These are phyloP conservation scores for Allygus modestus DNA, from an alignment of 2,888 invertebrate genomes.

Conservation along the genomic window DNA sequence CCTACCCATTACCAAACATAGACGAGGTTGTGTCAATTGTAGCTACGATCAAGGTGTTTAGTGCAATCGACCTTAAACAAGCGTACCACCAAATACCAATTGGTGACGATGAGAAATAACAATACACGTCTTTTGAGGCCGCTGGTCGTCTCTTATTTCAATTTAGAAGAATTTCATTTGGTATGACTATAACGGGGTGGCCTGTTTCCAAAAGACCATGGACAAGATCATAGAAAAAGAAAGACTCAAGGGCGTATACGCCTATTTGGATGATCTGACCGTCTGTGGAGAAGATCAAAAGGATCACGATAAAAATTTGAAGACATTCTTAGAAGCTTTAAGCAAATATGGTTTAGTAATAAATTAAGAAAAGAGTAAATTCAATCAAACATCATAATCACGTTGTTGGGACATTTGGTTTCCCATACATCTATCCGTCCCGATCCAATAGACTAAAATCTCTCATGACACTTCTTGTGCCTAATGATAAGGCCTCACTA, in stretches of 20 bases:
- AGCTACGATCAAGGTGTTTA: slow-evolving; percentile 63
- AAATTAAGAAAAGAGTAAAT: slow-evolving; percentile 49
- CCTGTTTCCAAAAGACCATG: slow-evolving; percentile 63
- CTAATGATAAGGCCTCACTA: neutral
- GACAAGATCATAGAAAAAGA: slow-evolving; percentile 49
- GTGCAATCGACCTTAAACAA: slow-evolving; percentile 64
- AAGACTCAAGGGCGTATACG: slow-evolving; percentile 9
- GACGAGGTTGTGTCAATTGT: slow-evolving; percentile 64
- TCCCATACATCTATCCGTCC: neutral
- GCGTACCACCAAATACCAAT: slow-evolving; percentile 67
- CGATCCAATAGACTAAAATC: neutral
- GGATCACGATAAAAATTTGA: slow-evolving; percentile 35
- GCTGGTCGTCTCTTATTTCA: slow-evolving; percentile 64
- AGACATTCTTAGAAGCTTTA: slow-evolving; percentile 26
- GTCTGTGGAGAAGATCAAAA: slow-evolving; percentile 33
- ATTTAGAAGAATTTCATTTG: slow-evolving; percentile 65
- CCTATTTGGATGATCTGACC: slow-evolving; percentile 61
- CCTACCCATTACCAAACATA: slow-evolving; percentile 65
- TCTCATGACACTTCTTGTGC: neutral
- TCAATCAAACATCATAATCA: neutral
- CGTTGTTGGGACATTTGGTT: neutral
- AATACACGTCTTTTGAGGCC: slow-evolving; percentile 66
- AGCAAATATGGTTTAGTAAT: slow-evolving; percentile 57
- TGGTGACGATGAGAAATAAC: slow-evolving; percentile 57
- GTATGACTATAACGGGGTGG: slow-evolving; percentile 67